A percentile compares a stretch with the other conserved stretches of the same genome.
Conservation (phyloP, 2,797 vertebrate species). For the Parauchenoglanis ngamensis region DNA sequence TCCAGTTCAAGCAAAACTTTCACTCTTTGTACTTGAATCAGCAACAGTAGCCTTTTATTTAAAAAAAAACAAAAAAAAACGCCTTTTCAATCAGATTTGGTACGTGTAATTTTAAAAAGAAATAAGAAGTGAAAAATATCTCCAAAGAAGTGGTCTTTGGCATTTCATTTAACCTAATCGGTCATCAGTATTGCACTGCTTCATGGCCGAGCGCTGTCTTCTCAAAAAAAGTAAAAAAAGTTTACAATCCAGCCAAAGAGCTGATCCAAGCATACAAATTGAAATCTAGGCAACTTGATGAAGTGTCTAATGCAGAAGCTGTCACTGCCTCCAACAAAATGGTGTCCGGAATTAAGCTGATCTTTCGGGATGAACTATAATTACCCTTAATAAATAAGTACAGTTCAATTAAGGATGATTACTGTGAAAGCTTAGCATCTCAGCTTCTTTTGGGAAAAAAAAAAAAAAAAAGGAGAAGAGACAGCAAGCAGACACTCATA, state of each 20-base stretch:
- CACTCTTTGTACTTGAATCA: neutral
- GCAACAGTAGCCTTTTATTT: neutral
- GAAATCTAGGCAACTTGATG: neutral
- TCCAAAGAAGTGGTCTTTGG: neutral
- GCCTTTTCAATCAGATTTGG: neutral
- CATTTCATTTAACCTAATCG: too few relatives aligned
- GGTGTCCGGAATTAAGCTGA: neutral
- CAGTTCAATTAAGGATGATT: neutral
- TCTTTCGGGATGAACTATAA: neutral
- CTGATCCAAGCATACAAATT: neutral
- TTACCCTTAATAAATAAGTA: neutral
- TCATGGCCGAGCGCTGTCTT: neutral
- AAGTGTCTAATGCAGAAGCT: neutral
- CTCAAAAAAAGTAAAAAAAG: neutral
- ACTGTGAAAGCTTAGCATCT: neutral
- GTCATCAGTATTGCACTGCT: neutral
- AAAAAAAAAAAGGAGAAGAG: neutral
- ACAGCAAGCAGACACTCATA: slow-evolving; percentile 5
- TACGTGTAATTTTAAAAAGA: neutral
- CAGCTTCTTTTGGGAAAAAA: neutral
- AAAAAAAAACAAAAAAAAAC: too few relatives aligned
- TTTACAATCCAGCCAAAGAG: neutral
- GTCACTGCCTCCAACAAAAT: neutral
- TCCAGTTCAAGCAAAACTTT: neutral
- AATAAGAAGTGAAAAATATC: neutral